Evolutionary conservation across 1,140 invertebrate species (phyloP).

Genomic region (Epicauta chinensis): DNA sequence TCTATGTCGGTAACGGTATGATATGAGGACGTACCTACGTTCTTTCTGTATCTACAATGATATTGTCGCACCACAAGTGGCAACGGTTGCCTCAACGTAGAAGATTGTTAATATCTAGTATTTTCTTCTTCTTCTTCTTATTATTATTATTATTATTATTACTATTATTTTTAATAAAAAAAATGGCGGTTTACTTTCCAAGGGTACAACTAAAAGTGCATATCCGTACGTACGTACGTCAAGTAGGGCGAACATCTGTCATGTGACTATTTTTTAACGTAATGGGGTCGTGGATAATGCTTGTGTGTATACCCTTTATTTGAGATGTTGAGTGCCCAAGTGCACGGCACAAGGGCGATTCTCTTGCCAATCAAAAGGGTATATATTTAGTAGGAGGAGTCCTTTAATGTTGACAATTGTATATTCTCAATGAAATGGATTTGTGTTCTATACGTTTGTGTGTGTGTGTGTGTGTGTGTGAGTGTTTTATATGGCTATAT

Average conservation of each 20-base stretch:
- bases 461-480: too few relatives aligned
- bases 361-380: conserved; percentile 36
- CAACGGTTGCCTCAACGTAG: too few relatives aligned
- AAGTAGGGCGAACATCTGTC: conserved; percentile 23
- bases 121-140: too few relatives aligned
- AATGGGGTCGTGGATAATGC: conserved; percentile 21
- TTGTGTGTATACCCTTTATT: conserved; percentile 19
- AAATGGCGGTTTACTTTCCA: conserved; percentile 3
- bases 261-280: conserved; percentile 20
- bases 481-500: too few relatives aligned
- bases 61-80: too few relatives aligned
- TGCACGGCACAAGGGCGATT: conserved; percentile 26
- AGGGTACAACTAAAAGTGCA: conserved; percentile 4
- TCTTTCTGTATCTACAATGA: too few relatives aligned
- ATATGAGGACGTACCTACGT: too few relatives aligned
- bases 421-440: conserved; percentile 22
- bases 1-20: too few relatives aligned
- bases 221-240: not conserved
- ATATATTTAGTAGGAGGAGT: conserved; percentile 33
- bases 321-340: conserved; percentile 23
- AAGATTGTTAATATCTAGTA: not conserved
- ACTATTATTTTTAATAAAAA: not conserved
- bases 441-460: too few relatives aligned
- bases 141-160: too few relatives aligned
- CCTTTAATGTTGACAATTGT: conserved; percentile 29